These are phyloP conservation scores for Gerris buenoi DNA, from an alignment of 1,140 invertebrate species.

Conservation along the genomic window DNA sequence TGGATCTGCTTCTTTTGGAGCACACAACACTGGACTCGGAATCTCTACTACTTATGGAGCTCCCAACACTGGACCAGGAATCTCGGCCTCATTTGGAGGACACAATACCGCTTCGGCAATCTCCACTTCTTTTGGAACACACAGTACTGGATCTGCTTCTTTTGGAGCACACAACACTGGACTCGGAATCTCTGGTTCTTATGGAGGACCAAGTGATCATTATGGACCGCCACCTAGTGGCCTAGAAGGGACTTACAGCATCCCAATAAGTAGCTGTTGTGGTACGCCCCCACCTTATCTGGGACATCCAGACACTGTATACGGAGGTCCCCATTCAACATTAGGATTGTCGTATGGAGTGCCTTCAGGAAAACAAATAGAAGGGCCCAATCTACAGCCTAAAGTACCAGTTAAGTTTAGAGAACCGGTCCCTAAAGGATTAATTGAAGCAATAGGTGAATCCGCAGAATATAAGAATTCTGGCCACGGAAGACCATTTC, in stretches of 20 bases:
- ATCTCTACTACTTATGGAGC: too few species aligned
- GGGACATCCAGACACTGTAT: slow-evolving; percentile 3
- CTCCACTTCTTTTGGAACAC: too few species aligned
- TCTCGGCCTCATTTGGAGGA: too few species aligned
- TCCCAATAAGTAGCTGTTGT: slow-evolving; percentile 20
- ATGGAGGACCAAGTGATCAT: slow-evolving; percentile 15
- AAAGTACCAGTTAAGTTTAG: slow-evolving; percentile 47
- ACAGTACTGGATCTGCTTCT: too few species aligned
- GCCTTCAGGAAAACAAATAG: slow-evolving; percentile 23
- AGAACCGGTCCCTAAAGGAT: slow-evolving; percentile 46
- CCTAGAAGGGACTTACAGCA: slow-evolving; percentile 17
- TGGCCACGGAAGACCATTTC: slow-evolving; percentile 29
- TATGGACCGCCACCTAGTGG: slow-evolving; percentile 15
- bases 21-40: too few species aligned
- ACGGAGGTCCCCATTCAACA: slow-evolving; percentile 7
- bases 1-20: too few species aligned
- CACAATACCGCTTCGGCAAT: too few species aligned
- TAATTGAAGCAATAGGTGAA: slow-evolving; percentile 43
- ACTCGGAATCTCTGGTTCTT: slow-evolving; percentile 15
- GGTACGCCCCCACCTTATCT: slow-evolving; percentile 22
- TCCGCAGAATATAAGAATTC: slow-evolving; percentile 26
- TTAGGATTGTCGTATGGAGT: slow-evolving; percentile 20
- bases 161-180: too few species aligned
- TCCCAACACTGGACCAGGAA: too few species aligned
- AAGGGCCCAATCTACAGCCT: slow-evolving; percentile 30